Percentiles rank a stretch among this genome's conserved stretches.
Conservation (phyloP, 1,140 invertebrate genomes). For the Polypedilum vanderplanki region DNA sequence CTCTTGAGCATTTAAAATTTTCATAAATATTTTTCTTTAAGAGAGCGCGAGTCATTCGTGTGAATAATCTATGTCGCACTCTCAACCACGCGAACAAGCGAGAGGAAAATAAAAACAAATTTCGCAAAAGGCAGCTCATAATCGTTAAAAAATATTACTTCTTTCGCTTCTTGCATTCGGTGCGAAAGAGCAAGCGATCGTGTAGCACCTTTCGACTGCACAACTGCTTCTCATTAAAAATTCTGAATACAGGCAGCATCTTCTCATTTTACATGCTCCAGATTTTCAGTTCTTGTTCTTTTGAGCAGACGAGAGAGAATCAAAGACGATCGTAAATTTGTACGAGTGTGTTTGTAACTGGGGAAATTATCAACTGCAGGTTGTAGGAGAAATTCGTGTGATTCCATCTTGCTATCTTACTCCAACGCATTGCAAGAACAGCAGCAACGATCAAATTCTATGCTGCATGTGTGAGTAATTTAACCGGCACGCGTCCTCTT, state of each 20-base stretch:
- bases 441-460: neutral
- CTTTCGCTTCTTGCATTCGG: neutral
- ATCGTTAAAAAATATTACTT: neutral
- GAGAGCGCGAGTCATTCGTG: too few relatives aligned
- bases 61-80: too few relatives aligned
- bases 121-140: neutral
- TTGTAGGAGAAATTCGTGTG: neutral
- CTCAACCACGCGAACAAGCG: too few relatives aligned
- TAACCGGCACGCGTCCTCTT: neutral
- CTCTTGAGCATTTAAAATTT: too few relatives aligned
- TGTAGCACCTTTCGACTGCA: constrained; percentile 21
- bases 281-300: neutral
- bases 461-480: neutral
- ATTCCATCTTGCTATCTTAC: neutral
- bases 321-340: neutral
- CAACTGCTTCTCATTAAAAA: constrained; percentile 20
- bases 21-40: too few relatives aligned
- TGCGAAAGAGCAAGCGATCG: constrained; percentile 2
- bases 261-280: constrained; percentile 18
- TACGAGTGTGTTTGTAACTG: neutral
- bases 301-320: neutral
- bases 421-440: neutral
- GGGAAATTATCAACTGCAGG: neutral
- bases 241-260: constrained; percentile 20
- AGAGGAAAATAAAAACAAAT: neutral